These are phyloP conservation scores for Acanthiza pusilla DNA, from an alignment of 2,797 vertebrate species.

Conservation along the genomic window DNA sequence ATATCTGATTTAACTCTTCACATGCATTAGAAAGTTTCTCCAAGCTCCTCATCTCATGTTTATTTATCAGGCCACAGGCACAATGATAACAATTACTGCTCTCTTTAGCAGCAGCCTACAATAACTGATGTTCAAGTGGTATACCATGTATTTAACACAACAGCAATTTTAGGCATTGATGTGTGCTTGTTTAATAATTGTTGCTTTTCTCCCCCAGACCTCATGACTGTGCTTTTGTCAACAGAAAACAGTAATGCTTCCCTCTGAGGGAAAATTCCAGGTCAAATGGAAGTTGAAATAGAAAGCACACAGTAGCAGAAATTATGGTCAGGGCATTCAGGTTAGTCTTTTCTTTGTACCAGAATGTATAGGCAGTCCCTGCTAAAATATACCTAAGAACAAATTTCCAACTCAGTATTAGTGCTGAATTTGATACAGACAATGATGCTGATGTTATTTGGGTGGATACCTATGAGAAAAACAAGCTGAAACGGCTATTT, in stretches of 20 bases:
- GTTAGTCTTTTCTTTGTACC: background rate
- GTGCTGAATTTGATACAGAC: background rate
- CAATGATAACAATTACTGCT: conserved; percentile 43
- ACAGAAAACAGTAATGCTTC: background rate
- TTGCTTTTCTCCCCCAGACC: background rate
- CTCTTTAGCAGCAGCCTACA: background rate
- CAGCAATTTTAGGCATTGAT: background rate
- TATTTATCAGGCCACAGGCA: conserved; percentile 64
- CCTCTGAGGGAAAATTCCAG: conserved; percentile 10
- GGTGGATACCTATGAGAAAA: background rate
- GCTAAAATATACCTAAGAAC: background rate
- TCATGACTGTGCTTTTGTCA: background rate
- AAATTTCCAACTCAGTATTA: background rate
- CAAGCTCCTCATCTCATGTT: background rate
- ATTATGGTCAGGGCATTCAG: background rate
- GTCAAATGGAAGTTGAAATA: background rate
- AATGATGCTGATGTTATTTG: background rate
- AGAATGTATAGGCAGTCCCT: background rate
- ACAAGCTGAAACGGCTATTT: background rate
- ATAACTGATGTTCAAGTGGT: conserved; percentile 17
- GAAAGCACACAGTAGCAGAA: background rate
- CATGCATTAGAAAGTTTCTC: background rate
- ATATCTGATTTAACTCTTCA: conserved; percentile 27
- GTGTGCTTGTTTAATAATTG: conserved; percentile 26
- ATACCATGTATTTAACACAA: background rate